Conservation (phyloP, 2,797 vertebrate species). For the Molossus molossus region DNA sequence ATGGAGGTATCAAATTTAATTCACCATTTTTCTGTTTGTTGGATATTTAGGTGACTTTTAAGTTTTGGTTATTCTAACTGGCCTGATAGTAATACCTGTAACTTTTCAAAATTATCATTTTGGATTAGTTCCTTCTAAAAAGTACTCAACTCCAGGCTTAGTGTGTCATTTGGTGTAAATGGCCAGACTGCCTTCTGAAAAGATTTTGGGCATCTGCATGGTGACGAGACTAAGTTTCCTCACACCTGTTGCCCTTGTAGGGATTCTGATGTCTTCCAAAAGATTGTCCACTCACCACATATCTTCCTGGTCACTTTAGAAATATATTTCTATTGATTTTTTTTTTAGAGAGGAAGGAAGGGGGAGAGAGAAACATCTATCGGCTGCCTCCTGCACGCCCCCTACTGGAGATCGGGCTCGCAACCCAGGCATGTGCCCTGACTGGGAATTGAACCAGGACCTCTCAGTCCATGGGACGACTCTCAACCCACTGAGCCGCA, state of each 20-base stretch:
- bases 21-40: not conserved
- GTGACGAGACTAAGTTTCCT: not conserved
- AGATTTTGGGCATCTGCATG: not conserved
- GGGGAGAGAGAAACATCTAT: no score
- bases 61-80: not conserved
- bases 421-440: no score
- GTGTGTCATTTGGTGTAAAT: not conserved
- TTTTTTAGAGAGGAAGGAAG: no score
- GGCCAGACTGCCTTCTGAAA: not conserved
- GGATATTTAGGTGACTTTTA: not conserved
- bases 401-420: no score
- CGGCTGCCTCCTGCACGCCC: no score
- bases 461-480: no score
- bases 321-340: no score
- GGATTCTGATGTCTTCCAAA: not conserved
- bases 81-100: not conserved
- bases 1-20: not conserved
- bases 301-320: not conserved
- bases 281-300: fast-evolving
- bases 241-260: not conserved
- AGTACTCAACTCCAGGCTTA: not conserved
- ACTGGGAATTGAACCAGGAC: no score
- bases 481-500: no score
- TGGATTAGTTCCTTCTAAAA: not conserved
- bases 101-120: not conserved